Percentiles rank a stretch among this genome's conserved stretches.
Conservation (phyloP, 2,888 invertebrate genomes). For the Belgica antarctica region DNA sequence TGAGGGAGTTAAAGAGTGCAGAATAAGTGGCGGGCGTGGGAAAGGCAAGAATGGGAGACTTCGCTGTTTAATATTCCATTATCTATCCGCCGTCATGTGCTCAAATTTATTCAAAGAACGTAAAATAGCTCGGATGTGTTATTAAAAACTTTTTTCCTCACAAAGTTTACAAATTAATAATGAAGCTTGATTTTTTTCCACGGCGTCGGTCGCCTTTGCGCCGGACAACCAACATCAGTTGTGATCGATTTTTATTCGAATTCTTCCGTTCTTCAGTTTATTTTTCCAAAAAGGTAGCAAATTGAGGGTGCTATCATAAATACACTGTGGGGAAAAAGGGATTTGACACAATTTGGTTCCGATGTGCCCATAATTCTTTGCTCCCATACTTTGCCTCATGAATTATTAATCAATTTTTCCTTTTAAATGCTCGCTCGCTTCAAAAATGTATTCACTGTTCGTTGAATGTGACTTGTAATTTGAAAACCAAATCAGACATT, state of each 20-base stretch:
- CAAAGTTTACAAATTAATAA: not conserved
- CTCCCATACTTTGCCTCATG: constrained; percentile 12
- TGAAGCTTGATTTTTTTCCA: not conserved
- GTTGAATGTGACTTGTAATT: constrained; percentile 10
- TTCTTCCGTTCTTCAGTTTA: not conserved
- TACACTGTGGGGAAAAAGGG: constrained; percentile 13
- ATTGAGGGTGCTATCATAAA: constrained; percentile 22
- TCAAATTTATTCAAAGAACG: not conserved
- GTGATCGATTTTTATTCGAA: not conserved
- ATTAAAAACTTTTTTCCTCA: constrained; percentile 17
- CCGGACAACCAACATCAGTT: too few relatives aligned
- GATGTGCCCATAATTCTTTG: constrained; percentile 20
- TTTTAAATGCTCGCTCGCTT: not conserved
- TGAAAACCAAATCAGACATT: not conserved
- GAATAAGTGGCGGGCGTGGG: constrained; percentile 19
- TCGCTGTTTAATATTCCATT: not conserved
- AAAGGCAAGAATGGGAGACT: not conserved
- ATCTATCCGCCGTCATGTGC: not conserved
- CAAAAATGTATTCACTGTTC: not conserved
- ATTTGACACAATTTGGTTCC: constrained; percentile 24
- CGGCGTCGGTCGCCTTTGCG: too few relatives aligned
- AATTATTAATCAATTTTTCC: constrained; percentile 23
- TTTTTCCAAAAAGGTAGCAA: not conserved
- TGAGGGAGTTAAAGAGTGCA: not conserved
- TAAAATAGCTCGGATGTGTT: not conserved